Evolutionary conservation across 2,113 vertebrate genomes (phyloP).

Genomic region (Hystrix brachyura): DNA sequence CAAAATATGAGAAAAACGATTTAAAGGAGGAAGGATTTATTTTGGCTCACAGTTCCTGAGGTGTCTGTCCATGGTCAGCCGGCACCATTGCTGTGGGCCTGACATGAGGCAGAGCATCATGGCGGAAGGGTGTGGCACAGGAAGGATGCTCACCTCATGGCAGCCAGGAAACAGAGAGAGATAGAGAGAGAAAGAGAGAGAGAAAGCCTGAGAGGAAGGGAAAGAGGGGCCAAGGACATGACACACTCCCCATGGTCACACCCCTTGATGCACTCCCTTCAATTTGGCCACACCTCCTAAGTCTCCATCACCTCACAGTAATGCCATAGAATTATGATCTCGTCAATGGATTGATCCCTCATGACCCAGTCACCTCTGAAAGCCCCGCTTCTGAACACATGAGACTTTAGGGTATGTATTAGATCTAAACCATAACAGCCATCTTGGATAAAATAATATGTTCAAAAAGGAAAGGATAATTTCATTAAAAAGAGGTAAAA

Average conservation of each 20-base stretch:
- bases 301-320: not conserved
- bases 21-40: not conserved
- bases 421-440: not conserved
- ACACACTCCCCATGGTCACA: not conserved
- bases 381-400: not conserved
- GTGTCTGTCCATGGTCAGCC: not conserved
- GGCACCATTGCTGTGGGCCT: not conserved
- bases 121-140: not conserved
- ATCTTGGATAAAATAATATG: not conserved
- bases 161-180: not conserved
- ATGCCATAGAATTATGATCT: not conserved
- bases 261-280: not conserved
- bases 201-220: not conserved
- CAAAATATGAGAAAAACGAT: not conserved
- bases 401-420: not conserved
- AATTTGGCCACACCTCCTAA: not conserved
- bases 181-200: not conserved
- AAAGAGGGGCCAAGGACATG: not conserved
- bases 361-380: not conserved
- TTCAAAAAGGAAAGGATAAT: not conserved
- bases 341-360: not conserved
- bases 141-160: not conserved
- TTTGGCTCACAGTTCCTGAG: not conserved
- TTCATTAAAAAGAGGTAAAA: not conserved
- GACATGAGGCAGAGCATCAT: not conserved